These are phyloP conservation scores for Tribolium madens DNA, from an alignment of 1,140 invertebrate genomes.

Conservation along the genomic window DNA sequence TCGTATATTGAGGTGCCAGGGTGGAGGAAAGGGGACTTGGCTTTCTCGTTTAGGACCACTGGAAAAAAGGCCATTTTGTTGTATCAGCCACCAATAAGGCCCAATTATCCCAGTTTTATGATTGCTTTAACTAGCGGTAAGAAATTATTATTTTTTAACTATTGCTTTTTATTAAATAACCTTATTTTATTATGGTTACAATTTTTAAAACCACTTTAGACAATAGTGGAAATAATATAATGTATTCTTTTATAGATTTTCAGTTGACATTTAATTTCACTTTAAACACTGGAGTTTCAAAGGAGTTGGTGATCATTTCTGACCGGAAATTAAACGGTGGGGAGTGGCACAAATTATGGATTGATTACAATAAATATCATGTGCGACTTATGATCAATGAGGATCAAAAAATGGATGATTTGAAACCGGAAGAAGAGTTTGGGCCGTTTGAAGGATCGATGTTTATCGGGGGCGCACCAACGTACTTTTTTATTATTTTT, in stretches of 20 bases:
- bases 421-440: constrained; percentile 87
- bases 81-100: constrained; percentile 89
- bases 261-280: constrained; percentile 92
- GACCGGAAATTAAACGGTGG: constrained; percentile 86
- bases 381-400: constrained; percentile 94
- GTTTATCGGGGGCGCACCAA: constrained; percentile 91
- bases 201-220: too few species aligned
- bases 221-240: too few species aligned
- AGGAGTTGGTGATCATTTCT: constrained; percentile 84
- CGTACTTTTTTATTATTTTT: constrained; percentile 68
- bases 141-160: constrained; percentile 45
- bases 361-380: constrained; percentile 93
- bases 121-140: constrained; percentile 85
- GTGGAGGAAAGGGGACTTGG: constrained; percentile 91
- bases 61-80: constrained; percentile 89
- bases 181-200: too few species aligned
- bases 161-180: too few species aligned
- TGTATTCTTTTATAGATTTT: constrained; percentile 73
- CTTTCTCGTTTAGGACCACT: constrained; percentile 92
- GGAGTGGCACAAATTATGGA: constrained; percentile 96
- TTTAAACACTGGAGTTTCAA: constrained; percentile 83
- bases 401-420: constrained; percentile 87
- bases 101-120: constrained; percentile 91
- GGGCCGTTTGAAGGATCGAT: constrained; percentile 92
- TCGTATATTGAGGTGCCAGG: constrained; percentile 93